Evolutionary conservation across 2,888 invertebrate species (phyloP).

Genomic region (Argynnis bischoffii): DNA sequence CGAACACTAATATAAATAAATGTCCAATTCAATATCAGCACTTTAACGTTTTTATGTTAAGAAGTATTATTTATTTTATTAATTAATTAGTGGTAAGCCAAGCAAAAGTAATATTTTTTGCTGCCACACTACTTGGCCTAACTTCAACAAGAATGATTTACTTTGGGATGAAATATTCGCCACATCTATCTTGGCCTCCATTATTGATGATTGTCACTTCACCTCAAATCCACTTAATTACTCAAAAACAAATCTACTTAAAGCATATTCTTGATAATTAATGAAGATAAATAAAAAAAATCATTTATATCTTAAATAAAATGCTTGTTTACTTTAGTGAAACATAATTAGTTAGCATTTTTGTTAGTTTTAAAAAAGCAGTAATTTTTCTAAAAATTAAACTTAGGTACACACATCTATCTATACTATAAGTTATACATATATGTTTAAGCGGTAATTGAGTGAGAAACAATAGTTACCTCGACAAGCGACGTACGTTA

Average conservation of each 20-base stretch:
- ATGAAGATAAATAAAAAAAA: constrained; percentile 4
- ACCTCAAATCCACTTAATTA: constrained; percentile 16
- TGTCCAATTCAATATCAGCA: too few relatives aligned
- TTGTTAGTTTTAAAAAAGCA: background rate
- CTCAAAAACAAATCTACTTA: constrained; percentile 7
- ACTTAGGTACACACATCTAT: too few relatives aligned
- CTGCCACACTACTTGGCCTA: background rate
- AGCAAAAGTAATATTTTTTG: constrained; percentile 1
- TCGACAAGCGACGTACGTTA: too few relatives aligned
- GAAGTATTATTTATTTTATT: too few relatives aligned
- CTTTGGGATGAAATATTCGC: constrained; percentile 12
- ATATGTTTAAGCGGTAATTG: too few relatives aligned
- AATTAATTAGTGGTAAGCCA: background rate
- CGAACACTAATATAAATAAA: too few relatives aligned
- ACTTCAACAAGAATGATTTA: constrained; percentile 14
- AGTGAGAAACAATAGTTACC: too few relatives aligned
- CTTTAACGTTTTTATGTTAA: too few relatives aligned
- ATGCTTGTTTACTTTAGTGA: background rate
- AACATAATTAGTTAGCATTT: too few relatives aligned
- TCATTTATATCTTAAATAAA: background rate
- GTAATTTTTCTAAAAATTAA: too few relatives aligned
- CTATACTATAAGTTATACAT: too few relatives aligned
- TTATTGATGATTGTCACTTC: constrained; percentile 19
- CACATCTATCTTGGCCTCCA: constrained; percentile 11
- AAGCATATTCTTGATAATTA: constrained; percentile 2